phyloP scores from a whole-genome alignment of 2,888 invertebrate species.

The Candidula unifasciata region DNA sequence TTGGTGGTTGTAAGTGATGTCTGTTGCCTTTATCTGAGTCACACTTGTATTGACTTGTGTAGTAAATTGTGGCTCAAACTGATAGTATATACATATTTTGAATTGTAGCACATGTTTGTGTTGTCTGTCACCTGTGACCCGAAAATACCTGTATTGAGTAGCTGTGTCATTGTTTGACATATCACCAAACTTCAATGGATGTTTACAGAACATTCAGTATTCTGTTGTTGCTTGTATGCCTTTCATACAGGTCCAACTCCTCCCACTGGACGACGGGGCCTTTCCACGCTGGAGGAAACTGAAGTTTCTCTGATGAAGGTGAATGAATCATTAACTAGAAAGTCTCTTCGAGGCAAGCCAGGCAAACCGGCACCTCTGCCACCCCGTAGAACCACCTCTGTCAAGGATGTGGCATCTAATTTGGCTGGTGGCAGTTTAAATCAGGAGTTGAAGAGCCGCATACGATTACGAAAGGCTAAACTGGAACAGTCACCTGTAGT shows the following conservation, averaged over 20 bases:
- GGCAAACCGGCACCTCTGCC: constrained; percentile 82
- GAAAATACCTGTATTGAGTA: no score
- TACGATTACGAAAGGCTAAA: constrained; percentile 72
- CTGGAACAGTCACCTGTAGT: constrained; percentile 68
- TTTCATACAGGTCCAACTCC: constrained; percentile 70
- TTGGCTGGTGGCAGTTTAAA: constrained; percentile 61
- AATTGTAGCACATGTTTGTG: no score
- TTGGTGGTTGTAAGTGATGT: no score
- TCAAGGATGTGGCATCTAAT: constrained; percentile 77
- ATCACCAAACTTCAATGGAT: no score
- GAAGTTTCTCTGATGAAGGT: constrained; percentile 67
- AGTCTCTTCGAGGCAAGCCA: constrained; percentile 64
- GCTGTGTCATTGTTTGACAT: no score
- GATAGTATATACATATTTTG: no score
- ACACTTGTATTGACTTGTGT: no score
- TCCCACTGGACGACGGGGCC: constrained; percentile 66
- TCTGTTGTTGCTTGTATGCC: not conserved
- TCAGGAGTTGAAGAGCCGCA: constrained; percentile 70
- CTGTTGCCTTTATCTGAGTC: no score
- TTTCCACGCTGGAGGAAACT: constrained; percentile 66
- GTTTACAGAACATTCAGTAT: no score
- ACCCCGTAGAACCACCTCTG: constrained; percentile 93
- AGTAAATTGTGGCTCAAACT: no score
- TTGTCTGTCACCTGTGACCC: no score
- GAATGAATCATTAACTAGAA: constrained; percentile 66